A percentile compares a stretch with the other conserved stretches of the same genome.
These are phyloP conservation scores for Sebastes vulpes DNA, from an alignment of 2,797 vertebrate genomes.

Conservation along the genomic window DNA sequence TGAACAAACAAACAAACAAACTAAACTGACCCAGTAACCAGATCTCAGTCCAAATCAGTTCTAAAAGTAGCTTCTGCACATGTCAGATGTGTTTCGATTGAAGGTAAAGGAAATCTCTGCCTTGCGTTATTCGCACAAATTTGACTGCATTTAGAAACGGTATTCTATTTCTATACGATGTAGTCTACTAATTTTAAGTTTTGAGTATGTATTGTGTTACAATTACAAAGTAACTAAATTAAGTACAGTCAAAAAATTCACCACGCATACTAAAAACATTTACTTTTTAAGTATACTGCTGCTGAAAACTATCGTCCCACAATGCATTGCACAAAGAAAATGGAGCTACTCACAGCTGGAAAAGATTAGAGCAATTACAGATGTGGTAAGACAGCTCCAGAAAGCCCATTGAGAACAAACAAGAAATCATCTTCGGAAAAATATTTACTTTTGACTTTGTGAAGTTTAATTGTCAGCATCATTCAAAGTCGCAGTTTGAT, in stretches of 20 bases:
- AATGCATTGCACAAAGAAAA: constrained; percentile 11
- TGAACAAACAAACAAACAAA: neutral
- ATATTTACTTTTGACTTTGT: constrained; percentile 2
- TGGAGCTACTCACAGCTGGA: constrained; percentile 15
- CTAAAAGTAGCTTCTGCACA: neutral
- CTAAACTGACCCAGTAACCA: neutral
- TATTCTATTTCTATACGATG: neutral
- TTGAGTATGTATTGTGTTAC: neutral
- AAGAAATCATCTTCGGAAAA: constrained; percentile 13
- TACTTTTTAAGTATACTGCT: neutral
- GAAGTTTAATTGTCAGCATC: neutral
- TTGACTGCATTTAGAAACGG: neutral
- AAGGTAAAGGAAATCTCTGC: neutral
- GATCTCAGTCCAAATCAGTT: neutral
- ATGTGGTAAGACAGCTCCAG: constrained; percentile 8
- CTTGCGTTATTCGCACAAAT: neutral
- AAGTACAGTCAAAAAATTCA: neutral
- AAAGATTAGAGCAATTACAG: constrained; percentile 17
- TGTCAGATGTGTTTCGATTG: neutral
- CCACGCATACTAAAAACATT: neutral
- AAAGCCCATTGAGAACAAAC: constrained; percentile 4
- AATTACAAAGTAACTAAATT: neutral
- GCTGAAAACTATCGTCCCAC: neutral
- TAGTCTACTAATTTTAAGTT: neutral
- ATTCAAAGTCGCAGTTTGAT: neutral